Base-by-base conservation (phyloP, 2,888 invertebrate genomes). In the Sphinx pinastri region DNA sequence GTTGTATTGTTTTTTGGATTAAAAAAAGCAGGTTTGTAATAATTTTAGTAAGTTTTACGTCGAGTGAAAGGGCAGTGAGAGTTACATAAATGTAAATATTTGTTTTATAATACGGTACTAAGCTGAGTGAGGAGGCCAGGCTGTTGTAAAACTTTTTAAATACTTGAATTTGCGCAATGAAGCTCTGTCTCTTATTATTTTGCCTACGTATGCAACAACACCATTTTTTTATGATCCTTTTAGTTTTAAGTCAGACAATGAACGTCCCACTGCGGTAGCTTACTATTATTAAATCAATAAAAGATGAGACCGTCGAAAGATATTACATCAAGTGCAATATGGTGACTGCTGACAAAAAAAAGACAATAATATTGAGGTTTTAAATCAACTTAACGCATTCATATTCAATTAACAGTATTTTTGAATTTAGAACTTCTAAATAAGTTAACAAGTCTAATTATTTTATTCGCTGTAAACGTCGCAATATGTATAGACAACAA, bases 81-180 rank as follows among this genome's bases (percentile, higher is more conserved):
- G 89, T 72, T 71, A 71, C 59, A 67, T 16, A 69, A 77, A 74
- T 89, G 90, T 91, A 90, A 88, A 90, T 92, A 90, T 81, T 80
- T 81, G 77, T 85, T 84, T 86, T 84, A 81, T 74, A 82, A 77
- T 85, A 83, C 78, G 82, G 82, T 86, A 84, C 79, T 82, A 79
- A 84, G 81, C 79, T 79, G 78, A 81, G 87, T 83, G 81, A 83
- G 83, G 81, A 81, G 86, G 88, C 82, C 88, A 88, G 87, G 86
- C 87, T 88, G 88, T 86, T 84, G 84, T 85, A 82, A 86, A 86
- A 84, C 85, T 79, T 85, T 81, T 85, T 81, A 86, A 86, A 82
- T 80, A 80, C 78, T 84, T 86, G 79, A 84, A 84, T 81, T 79
- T 82, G 81, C 84, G 86, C 83, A 74, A 79, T 79, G 72, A 80